Evolutionary conservation across 2,888 invertebrate species (phyloP), one percentile per base, ranked within the genome.

Genomic region (Rhingia campestris): DNA sequence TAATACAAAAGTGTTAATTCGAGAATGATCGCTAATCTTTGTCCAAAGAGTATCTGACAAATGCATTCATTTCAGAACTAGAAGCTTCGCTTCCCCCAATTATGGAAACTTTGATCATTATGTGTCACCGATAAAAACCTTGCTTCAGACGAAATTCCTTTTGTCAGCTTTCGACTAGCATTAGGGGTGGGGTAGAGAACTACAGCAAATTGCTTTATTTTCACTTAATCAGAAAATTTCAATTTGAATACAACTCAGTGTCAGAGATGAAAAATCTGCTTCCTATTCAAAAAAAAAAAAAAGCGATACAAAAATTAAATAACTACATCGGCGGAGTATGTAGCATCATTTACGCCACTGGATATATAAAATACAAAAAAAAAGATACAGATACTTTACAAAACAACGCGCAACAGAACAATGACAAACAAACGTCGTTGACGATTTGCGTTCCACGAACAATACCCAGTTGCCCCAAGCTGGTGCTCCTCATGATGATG

Each of bases 211-310:
- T 84, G 84, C 84, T 84, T 84, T 84, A 84, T 84, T 84, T 74
- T 82, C 82, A 82, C 79, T 82, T 84, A 84, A 84, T 84, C 84
- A 84, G 69, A 84, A 79, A 84, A 79, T 79, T 79, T 84, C 84
- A 84, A 84, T 84, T 84, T 84, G 64, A 84, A 84, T 84, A 84
- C 74, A 79, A 79, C 84, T 84, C 79, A 84, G 79, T 84, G 84
- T 84, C 84, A 84, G 84, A 84, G 79, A 84, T 84, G 84, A 84
- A 74, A 84, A 84, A 84, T 84, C 84, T 84, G 84, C 84, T 84
- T 84, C 84, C 84, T 84, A 77, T 84, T 84, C 84, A 79, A 81
- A 56, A 63, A 61, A 43, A 70, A 70, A 61, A 72, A 74, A 66
- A 54, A 22, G 22, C 22, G 22, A 22, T 22, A 22, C 1, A 61